Evolutionary conservation across 2,113 vertebrate genomes (phyloP).

Genomic region (Halcyon senegalensis): DNA sequence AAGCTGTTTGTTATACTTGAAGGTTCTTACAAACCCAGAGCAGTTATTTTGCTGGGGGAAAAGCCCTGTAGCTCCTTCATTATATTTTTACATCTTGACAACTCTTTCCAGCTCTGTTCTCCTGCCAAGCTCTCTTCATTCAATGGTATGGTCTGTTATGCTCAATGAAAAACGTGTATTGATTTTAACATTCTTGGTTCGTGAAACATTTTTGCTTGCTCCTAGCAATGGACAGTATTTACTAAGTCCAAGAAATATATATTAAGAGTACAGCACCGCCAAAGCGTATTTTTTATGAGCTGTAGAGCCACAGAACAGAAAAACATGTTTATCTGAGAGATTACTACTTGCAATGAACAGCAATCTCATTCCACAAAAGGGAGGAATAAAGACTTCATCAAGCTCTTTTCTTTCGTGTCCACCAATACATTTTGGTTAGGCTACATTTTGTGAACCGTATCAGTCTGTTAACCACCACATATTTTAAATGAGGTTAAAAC

Average conservation of each 20-base stretch:
- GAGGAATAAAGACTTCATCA: neutral
- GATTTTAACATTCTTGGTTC: slow-evolving; percentile 32
- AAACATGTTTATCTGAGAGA: neutral
- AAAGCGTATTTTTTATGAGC: neutral
- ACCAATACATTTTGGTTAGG: neutral
- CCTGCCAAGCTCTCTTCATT: slow-evolving; percentile 53
- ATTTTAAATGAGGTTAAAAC: neutral
- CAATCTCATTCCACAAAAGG: neutral
- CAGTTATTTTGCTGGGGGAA: slow-evolving; percentile 50
- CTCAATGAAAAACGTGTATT: slow-evolving; percentile 50
- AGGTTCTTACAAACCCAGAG: slow-evolving; percentile 37
- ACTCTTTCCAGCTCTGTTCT: slow-evolving; percentile 62
- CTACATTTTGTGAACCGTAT: rapidly evolving
- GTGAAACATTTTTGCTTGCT: slow-evolving; percentile 28
- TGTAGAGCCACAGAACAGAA: neutral
- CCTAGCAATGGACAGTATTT: neutral
- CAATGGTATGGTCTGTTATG: slow-evolving; percentile 14
- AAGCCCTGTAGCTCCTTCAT: slow-evolving; percentile 60
- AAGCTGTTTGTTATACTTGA: slow-evolving; percentile 41
- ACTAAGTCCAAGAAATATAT: neutral
- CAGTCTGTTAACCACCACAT: neutral
- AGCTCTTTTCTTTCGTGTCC: neutral
- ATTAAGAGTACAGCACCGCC: neutral
- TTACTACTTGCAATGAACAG: neutral
- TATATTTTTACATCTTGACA: slow-evolving; percentile 66